A percentile compares a stretch with the other conserved stretches of the same genome.
Evolutionary conservation across 2,888 invertebrate species (phyloP).

Genomic region (Cerastoderma edule): DNA sequence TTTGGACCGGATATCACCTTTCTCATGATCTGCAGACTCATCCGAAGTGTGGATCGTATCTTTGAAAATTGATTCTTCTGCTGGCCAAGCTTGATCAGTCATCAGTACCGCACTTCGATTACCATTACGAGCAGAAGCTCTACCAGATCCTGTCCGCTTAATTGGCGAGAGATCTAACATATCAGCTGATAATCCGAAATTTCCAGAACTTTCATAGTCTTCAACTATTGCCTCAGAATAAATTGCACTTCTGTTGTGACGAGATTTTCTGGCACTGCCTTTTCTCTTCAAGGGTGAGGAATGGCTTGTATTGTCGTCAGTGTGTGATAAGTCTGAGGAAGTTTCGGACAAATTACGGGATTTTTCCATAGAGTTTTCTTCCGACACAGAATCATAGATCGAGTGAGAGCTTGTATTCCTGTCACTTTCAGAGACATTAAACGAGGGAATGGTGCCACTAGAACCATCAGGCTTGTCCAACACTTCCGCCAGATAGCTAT

Average conservation of each 20-base stretch:
- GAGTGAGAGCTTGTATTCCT: neutral
- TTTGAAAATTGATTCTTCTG: neutral
- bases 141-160: conserved; percentile 31
- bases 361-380: neutral
- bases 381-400: conserved; percentile 20
- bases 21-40: neutral
- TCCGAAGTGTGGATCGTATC: neutral
- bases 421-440: conserved; percentile 12
- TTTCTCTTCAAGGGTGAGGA: conserved; percentile 42
- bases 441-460: neutral
- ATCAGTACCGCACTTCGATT: conserved; percentile 16
- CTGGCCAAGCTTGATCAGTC: conserved; percentile 7
- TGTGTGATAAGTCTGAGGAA: neutral
- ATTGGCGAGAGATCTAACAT: conserved; percentile 54
- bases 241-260: conserved; percentile 27
- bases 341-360: conserved; percentile 21
- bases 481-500: neutral
- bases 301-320: neutral
- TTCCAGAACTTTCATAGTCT: neutral
- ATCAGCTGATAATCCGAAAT: conserved; percentile 29
- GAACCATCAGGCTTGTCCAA: neutral
- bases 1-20: neutral
- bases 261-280: conserved; percentile 7
- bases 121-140: conserved; percentile 4
- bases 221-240: conserved; percentile 12